Base-by-base conservation (phyloP, 1,140 invertebrate genomes). In the Cyphomyrmex costatus region DNA sequence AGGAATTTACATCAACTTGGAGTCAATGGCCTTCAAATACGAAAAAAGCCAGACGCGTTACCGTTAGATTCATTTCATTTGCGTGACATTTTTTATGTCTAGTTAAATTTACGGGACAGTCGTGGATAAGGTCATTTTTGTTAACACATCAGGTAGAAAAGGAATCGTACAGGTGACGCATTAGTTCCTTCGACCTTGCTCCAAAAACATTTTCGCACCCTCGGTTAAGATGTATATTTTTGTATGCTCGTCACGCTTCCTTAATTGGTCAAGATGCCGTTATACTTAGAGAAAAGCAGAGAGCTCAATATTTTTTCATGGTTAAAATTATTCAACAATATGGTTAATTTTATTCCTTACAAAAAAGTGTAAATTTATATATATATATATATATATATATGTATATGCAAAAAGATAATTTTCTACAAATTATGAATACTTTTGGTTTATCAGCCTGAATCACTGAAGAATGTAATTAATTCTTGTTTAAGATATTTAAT, bases 131-230 rank as follows among this genome's bases (percentile, higher is more conserved):
- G 91, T 91, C 92, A 84, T 89, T 89, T 88, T 65, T 84, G 83
- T 85, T 91, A 85, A 86, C 46, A 49, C 71, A 65, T 46, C 87
- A 92, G 92, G 91, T 90, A 93, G 85, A 53, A 76, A 88, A 53
- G 76, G 74, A 74, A 51, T 66, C n/a, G 85, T 90, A 93, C 94
- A 95, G 94, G 94, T 95, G 94, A 94, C 86, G 93, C 93, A 93
- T 94, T 93, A 92, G 88, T 89, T 83, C 77, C 71, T 85, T 49
- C 19, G 93, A 93, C 94, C 94, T 95, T 95, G 94, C 91, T 90
- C 92, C 73, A 90, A 89, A 93, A 94, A 92, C 88, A 90, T 93
- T 94, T 93, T 91, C 85, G n/a, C 68, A 87, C 83, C 79, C 78
- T 82, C 68, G 70, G 27, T 65, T 33, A 7, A 33, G 24, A 51